phyloP scores from a whole-genome alignment of 2,113 vertebrate species.

The Scopus umbretta region DNA sequence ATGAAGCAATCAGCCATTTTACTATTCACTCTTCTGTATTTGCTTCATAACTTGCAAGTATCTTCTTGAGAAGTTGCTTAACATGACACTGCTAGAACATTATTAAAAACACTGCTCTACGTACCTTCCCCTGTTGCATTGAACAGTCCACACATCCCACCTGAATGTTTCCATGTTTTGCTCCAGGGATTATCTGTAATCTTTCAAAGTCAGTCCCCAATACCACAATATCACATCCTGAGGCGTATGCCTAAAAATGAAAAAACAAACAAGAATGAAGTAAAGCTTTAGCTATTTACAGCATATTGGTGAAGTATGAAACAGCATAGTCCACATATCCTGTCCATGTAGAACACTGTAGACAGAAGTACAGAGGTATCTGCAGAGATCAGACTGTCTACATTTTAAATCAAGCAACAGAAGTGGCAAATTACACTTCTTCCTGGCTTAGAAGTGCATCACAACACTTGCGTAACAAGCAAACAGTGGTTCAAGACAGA shows the following conservation, averaged over 20 bases:
- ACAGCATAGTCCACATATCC: background rate
- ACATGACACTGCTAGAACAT: background rate
- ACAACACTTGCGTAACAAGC: background rate
- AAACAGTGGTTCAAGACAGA: background rate
- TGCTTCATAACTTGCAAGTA: background rate
- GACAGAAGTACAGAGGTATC: background rate
- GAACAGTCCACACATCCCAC: conserved; percentile 97
- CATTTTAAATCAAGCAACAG: background rate
- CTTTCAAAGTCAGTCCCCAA: conserved; percentile 96
- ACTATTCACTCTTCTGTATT: too few species aligned
- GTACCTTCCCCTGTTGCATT: conserved; percentile 90
- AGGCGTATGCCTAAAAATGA: conserved; percentile 87
- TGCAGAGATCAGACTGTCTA: background rate
- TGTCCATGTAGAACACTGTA: background rate
- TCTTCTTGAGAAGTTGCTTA: background rate
- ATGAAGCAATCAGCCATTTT: background rate
- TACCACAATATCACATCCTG: conserved; percentile 96
- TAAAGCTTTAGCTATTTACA: background rate
- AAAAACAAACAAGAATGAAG: background rate
- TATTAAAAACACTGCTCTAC: background rate
- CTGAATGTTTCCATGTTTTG: conserved; percentile 96
- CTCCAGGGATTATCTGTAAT: conserved; percentile 95
- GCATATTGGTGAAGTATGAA: background rate
- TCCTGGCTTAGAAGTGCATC: background rate
- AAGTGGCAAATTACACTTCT: background rate